Evolutionary conservation across 2,113 vertebrate genomes (phyloP), one percentile per base, ranked within the genome.

Genomic region (Hippocampus zosterae): DNA sequence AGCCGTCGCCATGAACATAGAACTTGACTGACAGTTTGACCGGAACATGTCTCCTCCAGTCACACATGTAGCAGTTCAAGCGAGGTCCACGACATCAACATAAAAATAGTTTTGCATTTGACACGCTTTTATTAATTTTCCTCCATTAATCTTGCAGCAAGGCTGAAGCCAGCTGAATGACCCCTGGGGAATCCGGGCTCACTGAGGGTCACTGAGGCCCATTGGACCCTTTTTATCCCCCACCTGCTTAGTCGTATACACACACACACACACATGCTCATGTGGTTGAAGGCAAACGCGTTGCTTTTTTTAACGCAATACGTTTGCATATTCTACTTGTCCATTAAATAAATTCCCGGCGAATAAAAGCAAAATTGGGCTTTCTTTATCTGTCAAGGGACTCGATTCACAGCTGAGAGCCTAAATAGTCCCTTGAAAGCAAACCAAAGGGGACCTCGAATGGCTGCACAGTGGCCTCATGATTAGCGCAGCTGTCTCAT

Each of bases 111-210:
- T 57, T 23, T 63, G 44, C 69, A 65, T 72, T 57, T 55, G 16
- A 55, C 52, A n/a, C n/a, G n/a, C 46, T 68, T 48, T 41, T n/a
- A 10, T 41, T 65, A 61, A 46, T 40, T 61, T 40, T 33, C 12
- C 19, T 66, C 25, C 10, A 0, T 55, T 25, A 61, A 18, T 77
- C 48, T 71, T n/a, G 21, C 33, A 9, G 27, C 37, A 71, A 60
- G 60, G 70, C 70, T 67, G 77, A 42, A 71, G 48, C 75, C 84
- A 88, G 79, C 84, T 88, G 87, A 56, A 79, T 68, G 69, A 81
- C 84, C 79, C 74, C 6, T 42, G 27, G 59, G 33, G 33, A 37
- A 59, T 66, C 77, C 77, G 69, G 71, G 70, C 73, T 70, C 69
- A 48, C 50, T 23, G 41, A 52, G 80, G 79, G 78, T 82, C 81